phyloP scores from a whole-genome alignment of 1,140 invertebrate species.

The Bradysia coprophila region DNA sequence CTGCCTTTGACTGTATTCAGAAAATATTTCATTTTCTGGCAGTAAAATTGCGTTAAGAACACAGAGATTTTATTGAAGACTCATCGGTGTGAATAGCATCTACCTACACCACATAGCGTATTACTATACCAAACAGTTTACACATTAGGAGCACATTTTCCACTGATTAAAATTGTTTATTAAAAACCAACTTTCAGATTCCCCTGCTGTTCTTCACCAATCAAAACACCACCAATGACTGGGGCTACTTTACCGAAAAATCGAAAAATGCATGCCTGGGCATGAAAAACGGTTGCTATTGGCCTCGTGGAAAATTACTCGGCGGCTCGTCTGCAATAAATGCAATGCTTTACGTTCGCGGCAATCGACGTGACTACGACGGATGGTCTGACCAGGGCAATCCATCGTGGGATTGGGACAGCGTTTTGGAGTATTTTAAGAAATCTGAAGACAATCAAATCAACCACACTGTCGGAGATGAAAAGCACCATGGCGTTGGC shows the following conservation, averaged over 20 bases:
- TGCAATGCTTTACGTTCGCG: slow-evolving; percentile 33
- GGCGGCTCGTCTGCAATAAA: slow-evolving; percentile 31
- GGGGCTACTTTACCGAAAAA: slow-evolving; percentile 2
- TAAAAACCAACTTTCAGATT: slow-evolving; percentile 3
- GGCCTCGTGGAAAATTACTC: slow-evolving; percentile 34
- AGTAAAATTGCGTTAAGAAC: too few species aligned
- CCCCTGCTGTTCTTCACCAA: background rate
- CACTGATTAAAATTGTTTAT: background rate
- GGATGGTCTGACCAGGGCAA: slow-evolving; percentile 27
- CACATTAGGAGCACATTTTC: too few species aligned
- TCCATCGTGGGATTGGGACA: slow-evolving; percentile 17
- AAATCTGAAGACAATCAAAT: slow-evolving; percentile 21
- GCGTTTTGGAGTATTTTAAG: slow-evolving; percentile 21
- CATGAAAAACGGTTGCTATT: slow-evolving; percentile 19
- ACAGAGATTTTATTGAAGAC: too few species aligned
- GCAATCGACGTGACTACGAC: slow-evolving; percentile 29
- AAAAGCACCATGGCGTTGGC: background rate
- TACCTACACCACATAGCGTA: too few species aligned
- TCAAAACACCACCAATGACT: background rate
- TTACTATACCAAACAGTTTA: too few species aligned
- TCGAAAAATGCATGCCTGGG: slow-evolving; percentile 1
- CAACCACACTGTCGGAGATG: slow-evolving; percentile 11
- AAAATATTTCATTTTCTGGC: too few species aligned
- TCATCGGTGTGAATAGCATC: too few species aligned
- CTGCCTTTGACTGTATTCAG: too few species aligned